A percentile compares a stretch with the other conserved stretches of the same genome.
phyloP scores from a whole-genome alignment of 2,888 invertebrate genomes.

The Drosophila mayaguana region DNA sequence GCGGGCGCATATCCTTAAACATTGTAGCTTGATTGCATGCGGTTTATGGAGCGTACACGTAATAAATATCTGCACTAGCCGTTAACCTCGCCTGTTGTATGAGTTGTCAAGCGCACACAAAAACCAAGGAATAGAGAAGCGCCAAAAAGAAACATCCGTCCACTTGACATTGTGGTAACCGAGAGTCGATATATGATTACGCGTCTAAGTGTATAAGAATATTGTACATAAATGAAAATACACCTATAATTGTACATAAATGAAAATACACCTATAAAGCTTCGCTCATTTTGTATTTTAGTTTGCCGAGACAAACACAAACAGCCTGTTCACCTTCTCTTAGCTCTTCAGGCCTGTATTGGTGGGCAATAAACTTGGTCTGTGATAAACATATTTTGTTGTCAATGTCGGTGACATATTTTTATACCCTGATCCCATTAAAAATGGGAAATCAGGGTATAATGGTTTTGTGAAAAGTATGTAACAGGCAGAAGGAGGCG shows the following conservation, averaged over 20 bases:
- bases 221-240: not conserved
- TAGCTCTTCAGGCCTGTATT: not conserved
- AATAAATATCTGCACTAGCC: slow-evolving; percentile 61
- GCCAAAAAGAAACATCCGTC: not conserved
- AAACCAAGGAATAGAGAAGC: slow-evolving; percentile 22
- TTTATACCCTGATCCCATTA: no score
- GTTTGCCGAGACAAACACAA: not conserved
- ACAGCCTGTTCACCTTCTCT: not conserved
- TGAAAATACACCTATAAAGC: not conserved
- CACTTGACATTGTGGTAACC: not conserved
- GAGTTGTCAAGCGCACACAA: slow-evolving; percentile 33
- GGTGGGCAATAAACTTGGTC: not conserved
- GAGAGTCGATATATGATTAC: not conserved
- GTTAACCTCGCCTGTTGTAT: slow-evolving; percentile 29
- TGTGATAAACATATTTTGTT: not conserved
- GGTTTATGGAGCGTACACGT: slow-evolving; percentile 75
- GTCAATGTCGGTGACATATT: not conserved
- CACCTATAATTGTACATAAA: not conserved
- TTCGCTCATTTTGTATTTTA: not conserved
- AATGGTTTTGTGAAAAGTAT: no score
- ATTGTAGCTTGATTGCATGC: slow-evolving; percentile 60
- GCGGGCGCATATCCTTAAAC: slow-evolving; percentile 57
- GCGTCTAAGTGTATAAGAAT: not conserved
- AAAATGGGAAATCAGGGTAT: no score
- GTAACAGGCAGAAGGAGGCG: no score